Base-by-base conservation (phyloP, 2,113 vertebrate species). In the Nannobrachium achirus region DNA sequence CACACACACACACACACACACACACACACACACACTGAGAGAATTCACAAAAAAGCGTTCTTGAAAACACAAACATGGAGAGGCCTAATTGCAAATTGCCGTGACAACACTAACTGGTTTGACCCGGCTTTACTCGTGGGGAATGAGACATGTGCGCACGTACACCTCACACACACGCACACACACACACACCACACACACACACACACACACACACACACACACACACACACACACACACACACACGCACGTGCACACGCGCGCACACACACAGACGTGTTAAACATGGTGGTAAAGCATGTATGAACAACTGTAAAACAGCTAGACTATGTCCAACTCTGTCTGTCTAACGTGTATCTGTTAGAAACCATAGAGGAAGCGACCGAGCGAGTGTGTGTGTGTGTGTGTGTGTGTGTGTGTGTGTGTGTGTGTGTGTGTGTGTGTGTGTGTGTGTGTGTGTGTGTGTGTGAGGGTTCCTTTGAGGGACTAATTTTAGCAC, bases 91-190 rank as follows among this genome's bases (percentile, higher is more conserved):
- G 78, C 80, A 78, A 80, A 84, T 52, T 78, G 70, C 81, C 19
- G 74, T 79, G 82, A 87, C 84, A 83, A 88, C 79, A 82, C 86
- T 87, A 87, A 90, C 87, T 80, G 76, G 83, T 86, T 83, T 87
- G 84, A 88, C 83, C 83, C 80, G 40, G 13, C 76, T 76, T 80
- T 80, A 82, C 84, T 83, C 76, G 9, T 63, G 83, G 73, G 80
- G 63, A 75, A 78, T 82, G 66, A 82, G 71, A 83, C 72, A 85
- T 79, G 71, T 76, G 45, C n/a, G 10, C 71, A 60, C 33, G 33
- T 45, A 33, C 25, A 33, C 25, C 6, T 4, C 25, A 77, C 19
- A 10, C 50, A 0, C 66, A 44, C 71, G 58, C 59, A 61, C 69
- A 66, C 74, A 60, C 48, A 61, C 66, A 66, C 11, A 51, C 33